Percentiles rank a stretch among this genome's conserved stretches.
Conservation (phyloP, 2,888 invertebrate genomes). For the Psococerastis gibbosa region DNA sequence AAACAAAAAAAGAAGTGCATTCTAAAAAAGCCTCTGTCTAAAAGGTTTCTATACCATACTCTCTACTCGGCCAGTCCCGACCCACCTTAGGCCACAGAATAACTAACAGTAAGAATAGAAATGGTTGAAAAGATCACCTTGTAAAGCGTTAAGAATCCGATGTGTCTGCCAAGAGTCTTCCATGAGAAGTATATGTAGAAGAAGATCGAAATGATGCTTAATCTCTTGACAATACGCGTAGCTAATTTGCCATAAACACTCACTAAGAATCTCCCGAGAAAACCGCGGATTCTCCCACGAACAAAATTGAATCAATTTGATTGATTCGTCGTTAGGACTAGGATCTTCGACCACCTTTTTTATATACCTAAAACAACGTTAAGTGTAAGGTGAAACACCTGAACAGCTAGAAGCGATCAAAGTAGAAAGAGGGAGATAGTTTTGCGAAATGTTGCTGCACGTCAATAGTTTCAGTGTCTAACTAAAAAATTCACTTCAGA, state of each 20-base stretch:
- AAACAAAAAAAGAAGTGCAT: too few relatives aligned
- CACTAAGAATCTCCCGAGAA: slow-evolving; percentile 72
- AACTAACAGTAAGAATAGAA: too few relatives aligned
- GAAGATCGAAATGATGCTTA: slow-evolving; percentile 75
- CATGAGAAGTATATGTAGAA: slow-evolving; percentile 67
- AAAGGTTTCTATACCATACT: too few relatives aligned
- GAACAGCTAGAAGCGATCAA: too few relatives aligned
- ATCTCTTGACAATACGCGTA: slow-evolving; percentile 89
- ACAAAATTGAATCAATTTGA: slow-evolving; percentile 77
- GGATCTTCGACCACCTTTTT: slow-evolving; percentile 92
- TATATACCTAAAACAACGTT: slow-evolving; percentile 43
- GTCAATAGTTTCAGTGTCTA: slow-evolving; percentile 18
- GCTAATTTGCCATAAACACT: slow-evolving; percentile 78
- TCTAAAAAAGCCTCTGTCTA: too few relatives aligned
- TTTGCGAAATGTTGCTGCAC: too few relatives aligned
- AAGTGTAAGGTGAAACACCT: too few relatives aligned
- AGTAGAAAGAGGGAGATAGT: too few relatives aligned
- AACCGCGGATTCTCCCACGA: slow-evolving; percentile 95
- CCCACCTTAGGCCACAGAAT: too few relatives aligned
- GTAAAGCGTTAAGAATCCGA: slow-evolving; percentile 81
- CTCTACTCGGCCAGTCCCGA: too few relatives aligned
- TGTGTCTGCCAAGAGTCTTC: slow-evolving; percentile 95
- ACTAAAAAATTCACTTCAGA: too few relatives aligned
- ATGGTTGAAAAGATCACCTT: slow-evolving; percentile 34
- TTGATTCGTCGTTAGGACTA: slow-evolving; percentile 77